Evolutionary conservation across 2,888 invertebrate genomes (phyloP).

Genomic region (Cetonia aurata): DNA sequence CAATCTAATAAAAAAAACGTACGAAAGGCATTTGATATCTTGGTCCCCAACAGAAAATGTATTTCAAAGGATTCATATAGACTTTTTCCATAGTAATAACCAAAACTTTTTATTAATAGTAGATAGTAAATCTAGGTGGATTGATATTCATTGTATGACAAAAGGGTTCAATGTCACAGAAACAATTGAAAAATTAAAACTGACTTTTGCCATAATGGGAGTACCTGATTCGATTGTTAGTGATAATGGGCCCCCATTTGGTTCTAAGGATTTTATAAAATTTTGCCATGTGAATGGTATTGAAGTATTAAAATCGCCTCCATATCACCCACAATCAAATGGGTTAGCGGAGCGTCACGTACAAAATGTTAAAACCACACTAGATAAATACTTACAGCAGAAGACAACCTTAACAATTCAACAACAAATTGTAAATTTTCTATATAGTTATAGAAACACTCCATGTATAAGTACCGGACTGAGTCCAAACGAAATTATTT

Average conservation of each 20-base stretch:
- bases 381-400: neutral
- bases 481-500: neutral
- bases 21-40: conserved; percentile 2
- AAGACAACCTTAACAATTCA: neutral
- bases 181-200: conserved; percentile 4
- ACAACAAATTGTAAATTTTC: neutral
- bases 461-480: conserved; percentile 1
- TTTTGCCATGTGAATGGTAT: neutral
- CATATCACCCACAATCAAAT: conserved; percentile 1
- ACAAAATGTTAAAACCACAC: neutral
- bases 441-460: conserved; percentile 3
- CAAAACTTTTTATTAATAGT: neutral
- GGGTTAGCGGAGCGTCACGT: neutral
- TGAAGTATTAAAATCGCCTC: neutral
- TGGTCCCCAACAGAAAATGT: conserved; percentile 15
- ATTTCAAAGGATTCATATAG: conserved; percentile 7
- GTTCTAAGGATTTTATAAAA: neutral
- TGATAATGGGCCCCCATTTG: neutral
- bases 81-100: conserved; percentile 9
- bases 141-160: neutral
- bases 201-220: neutral
- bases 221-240: neutral
- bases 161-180: conserved; percentile 4
- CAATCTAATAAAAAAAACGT: neutral
- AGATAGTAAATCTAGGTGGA: conserved; percentile 10